A percentile compares a stretch with the other conserved stretches of the same genome.
Conservation (phyloP, 2,113 vertebrate species). For the Cyprinodon brontotheroides region DNA sequence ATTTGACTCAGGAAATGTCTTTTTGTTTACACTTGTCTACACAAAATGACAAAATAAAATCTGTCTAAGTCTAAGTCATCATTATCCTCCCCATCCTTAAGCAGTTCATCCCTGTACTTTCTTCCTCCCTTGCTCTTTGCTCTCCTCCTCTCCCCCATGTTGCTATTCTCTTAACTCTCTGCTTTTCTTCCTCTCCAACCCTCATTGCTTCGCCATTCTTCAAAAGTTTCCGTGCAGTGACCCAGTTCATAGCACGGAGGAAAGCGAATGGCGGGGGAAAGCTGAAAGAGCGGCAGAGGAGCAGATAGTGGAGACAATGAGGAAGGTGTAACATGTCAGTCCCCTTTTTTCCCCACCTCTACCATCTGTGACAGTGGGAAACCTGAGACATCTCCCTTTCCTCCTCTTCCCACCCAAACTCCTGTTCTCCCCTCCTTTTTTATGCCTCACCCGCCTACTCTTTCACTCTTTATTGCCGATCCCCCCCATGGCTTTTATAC, state of each 20-base stretch:
- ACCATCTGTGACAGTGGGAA: constrained; percentile 79
- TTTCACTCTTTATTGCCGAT: constrained; percentile 37
- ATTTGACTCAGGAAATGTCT: no score
- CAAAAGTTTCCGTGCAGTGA: constrained; percentile 54
- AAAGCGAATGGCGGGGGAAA: constrained; percentile 41
- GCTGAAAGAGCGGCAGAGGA: constrained; percentile 54
- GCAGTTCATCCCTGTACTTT: constrained; percentile 36
- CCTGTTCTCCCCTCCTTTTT: constrained; percentile 37
- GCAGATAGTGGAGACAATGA: constrained; percentile 72
- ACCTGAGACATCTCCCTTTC: constrained; percentile 69
- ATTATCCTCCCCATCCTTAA: constrained; percentile 39
- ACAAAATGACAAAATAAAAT: no score
- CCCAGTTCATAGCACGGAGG: constrained; percentile 69
- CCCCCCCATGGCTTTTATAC: constrained; percentile 25
- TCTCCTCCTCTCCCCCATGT: constrained; percentile 1
- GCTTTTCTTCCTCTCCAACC: constrained; percentile 3
- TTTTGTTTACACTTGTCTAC: no score
- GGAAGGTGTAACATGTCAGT: constrained; percentile 73
- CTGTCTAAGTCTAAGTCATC: no score
- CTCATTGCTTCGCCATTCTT: constrained; percentile 42
- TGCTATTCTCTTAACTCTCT: constrained; percentile 12
- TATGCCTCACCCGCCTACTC: constrained; percentile 51
- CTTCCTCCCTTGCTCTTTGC: constrained; percentile 35
- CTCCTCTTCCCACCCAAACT: constrained; percentile 56
- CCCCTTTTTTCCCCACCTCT: constrained; percentile 69